Evolutionary conservation across 92 coral and sea anemone genomes (phyloP).

Genomic region (Paragorgia papillata): DNA sequence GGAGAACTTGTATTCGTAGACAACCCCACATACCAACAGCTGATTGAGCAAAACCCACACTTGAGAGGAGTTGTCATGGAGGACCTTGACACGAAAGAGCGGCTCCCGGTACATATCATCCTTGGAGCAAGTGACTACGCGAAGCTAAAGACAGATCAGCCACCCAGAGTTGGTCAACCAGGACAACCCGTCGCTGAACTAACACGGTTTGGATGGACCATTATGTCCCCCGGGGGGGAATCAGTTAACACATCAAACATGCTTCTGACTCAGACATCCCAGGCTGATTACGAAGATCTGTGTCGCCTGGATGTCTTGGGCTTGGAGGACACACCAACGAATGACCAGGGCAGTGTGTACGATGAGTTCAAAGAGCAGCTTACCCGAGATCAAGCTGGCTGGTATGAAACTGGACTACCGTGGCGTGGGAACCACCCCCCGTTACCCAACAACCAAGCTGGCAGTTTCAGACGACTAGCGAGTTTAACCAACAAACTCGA

Average conservation of each 20-base stretch:
- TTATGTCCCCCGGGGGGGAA: conserved; percentile 29
- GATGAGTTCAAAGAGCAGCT: conserved; percentile 45
- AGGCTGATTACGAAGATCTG: conserved; percentile 39
- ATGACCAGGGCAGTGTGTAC: conserved; percentile 18
- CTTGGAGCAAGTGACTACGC: conserved; percentile 57
- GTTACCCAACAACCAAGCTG: conserved; percentile 51
- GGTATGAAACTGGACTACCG: conserved; percentile 43
- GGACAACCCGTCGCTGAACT: conserved; percentile 49
- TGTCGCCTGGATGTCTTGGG: conserved; percentile 41
- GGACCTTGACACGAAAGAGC: conserved; percentile 29
- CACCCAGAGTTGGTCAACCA: conserved; percentile 26
- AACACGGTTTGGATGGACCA: conserved; percentile 41
- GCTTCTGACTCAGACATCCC: conserved; percentile 35
- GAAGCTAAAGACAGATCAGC: conserved; percentile 34
- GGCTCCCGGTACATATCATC: conserved; percentile 49
- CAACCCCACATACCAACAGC: conserved; percentile 43
- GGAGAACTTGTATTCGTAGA: conserved; percentile 35
- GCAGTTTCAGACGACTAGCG: conserved; percentile 44
- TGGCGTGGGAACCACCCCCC: conserved; percentile 61
- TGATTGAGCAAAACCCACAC: not conserved
- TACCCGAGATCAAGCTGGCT: conserved; percentile 9
- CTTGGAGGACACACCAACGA: conserved; percentile 13
- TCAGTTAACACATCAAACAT: conserved; percentile 9
- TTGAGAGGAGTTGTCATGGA: conserved; percentile 44
- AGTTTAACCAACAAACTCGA: conserved; percentile 42